A percentile compares a stretch with the other conserved stretches of the same genome.
These are phyloP conservation scores for Sinodicranocentrus sp. DNA, from an alignment of 2,888 invertebrate species.

Conservation along the genomic window DNA sequence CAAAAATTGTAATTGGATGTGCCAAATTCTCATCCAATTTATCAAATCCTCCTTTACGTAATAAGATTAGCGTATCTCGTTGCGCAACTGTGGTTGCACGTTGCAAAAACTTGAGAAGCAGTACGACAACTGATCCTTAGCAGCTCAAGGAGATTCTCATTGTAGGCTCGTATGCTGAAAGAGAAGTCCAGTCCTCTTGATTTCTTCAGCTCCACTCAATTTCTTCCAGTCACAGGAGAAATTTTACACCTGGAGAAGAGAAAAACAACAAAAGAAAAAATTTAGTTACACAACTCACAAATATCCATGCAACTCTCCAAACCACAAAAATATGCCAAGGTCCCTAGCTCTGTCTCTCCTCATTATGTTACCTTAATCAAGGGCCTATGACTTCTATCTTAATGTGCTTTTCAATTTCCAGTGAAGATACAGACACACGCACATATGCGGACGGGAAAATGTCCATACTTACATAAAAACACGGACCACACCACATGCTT, in stretches of 20 bases:
- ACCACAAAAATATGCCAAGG: not conserved
- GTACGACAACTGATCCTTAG: too few species aligned
- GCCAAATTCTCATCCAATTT: conserved; percentile 59
- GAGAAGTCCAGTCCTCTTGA: conserved; percentile 40
- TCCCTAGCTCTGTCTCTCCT: not conserved
- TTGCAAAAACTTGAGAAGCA: conserved; percentile 9
- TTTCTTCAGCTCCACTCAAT: conserved; percentile 2
- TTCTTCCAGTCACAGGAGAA: conserved; percentile 45
- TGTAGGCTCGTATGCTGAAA: conserved; percentile 36
- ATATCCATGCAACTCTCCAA: not conserved
- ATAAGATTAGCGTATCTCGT: conserved; percentile 31
- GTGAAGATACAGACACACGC: conserved; percentile 57
- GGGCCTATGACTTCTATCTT: conserved; percentile 69
- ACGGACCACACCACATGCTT: conserved; percentile 47
- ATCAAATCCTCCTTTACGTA: conserved; percentile 50
- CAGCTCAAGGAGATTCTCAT: conserved; percentile 54
- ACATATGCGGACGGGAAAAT: conserved; percentile 53
- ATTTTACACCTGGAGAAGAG: conserved; percentile 60
- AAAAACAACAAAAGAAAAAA: conserved; percentile 19
- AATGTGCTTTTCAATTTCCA: conserved; percentile 67
- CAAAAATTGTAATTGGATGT: conserved; percentile 44
- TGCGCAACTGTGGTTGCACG: conserved; percentile 7
- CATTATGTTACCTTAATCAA: conserved; percentile 36
- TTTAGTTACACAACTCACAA: not conserved
- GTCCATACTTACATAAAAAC: conserved; percentile 61